A percentile compares a stretch with the other conserved stretches of the same genome.
These are phyloP conservation scores for Antheraea pernyi DNA, from an alignment of 1,140 invertebrate species.

Conservation along the genomic window DNA sequence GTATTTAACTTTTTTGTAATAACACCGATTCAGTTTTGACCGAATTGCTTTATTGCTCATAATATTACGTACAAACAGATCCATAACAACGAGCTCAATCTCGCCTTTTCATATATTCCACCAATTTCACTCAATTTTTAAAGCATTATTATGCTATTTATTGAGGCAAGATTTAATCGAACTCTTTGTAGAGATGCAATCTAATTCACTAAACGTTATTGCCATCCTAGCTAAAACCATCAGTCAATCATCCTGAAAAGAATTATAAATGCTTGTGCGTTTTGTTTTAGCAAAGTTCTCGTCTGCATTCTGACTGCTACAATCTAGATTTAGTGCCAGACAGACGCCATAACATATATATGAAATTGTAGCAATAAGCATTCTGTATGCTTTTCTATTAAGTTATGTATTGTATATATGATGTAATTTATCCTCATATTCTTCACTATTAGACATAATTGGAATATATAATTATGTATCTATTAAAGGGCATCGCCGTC, in stretches of 20 bases:
- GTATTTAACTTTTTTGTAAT: no score
- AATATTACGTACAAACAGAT: no score
- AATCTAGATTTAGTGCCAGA: background rate
- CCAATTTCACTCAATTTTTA: no score
- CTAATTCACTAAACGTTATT: no score
- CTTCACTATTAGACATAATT: background rate
- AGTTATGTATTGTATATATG: background rate
- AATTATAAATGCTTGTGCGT: background rate
- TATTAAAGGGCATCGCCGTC: no score
- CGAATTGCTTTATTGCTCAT: no score
- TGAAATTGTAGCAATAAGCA: background rate
- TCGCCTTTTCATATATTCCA: no score
- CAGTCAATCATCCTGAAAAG: background rate
- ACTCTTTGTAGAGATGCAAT: no score
- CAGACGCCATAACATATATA: slow-evolving; percentile 4
- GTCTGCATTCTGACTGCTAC: background rate
- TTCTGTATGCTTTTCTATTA: background rate
- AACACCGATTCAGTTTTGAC: no score
- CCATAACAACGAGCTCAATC: no score
- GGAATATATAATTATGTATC: background rate
- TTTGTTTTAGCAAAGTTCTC: background rate
- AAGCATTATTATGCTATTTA: no score
- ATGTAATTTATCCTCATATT: background rate
- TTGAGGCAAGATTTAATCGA: no score
- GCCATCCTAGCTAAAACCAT: background rate